Percentiles rank a stretch among this genome's conserved stretches.
These are phyloP conservation scores for Felis chaus DNA, from an alignment of 2,113 vertebrate genomes.

Conservation along the genomic window DNA sequence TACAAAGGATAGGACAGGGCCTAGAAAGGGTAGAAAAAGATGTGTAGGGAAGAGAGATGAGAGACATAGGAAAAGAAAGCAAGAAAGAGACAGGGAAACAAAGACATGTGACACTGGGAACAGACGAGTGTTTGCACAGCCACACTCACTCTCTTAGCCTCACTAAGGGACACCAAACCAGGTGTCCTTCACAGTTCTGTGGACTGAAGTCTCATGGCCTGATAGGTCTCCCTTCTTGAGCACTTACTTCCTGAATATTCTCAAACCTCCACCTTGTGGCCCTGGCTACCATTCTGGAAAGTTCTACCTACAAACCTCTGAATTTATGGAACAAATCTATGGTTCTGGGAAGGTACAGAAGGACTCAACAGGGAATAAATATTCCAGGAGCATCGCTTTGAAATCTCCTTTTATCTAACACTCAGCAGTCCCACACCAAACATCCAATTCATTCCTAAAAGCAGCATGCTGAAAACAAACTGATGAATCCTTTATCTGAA, in stretches of 20 bases:
- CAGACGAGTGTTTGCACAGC: not conserved
- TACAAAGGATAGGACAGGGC: not conserved
- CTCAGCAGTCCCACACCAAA: not conserved
- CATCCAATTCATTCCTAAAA: conserved; percentile 39
- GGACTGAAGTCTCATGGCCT: not conserved
- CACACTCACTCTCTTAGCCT: not conserved
- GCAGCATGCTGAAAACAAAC: conserved; percentile 59
- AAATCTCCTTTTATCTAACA: conserved; percentile 34
- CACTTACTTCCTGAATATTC: not conserved
- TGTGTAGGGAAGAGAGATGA: not conserved
- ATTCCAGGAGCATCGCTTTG: conserved; percentile 61
- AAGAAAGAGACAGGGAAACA: conserved; percentile 9
- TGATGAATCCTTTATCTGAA: conserved; percentile 43
- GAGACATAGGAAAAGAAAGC: not conserved
- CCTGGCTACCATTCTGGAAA: not conserved
- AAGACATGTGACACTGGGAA: not conserved
- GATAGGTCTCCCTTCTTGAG: not conserved
- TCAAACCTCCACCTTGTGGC: not conserved
- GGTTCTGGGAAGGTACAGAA: not conserved
- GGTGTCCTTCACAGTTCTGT: not conserved
- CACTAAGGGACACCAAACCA: not conserved
- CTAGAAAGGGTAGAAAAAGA: not conserved
- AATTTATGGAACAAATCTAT: conserved; percentile 10
- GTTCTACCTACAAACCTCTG: not conserved
- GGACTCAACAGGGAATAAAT: conserved; percentile 4